Percentiles rank a stretch among this genome's conserved stretches.
phyloP scores from a whole-genome alignment of 2,888 invertebrate species.

The Lasioglossum oenotherae region DNA sequence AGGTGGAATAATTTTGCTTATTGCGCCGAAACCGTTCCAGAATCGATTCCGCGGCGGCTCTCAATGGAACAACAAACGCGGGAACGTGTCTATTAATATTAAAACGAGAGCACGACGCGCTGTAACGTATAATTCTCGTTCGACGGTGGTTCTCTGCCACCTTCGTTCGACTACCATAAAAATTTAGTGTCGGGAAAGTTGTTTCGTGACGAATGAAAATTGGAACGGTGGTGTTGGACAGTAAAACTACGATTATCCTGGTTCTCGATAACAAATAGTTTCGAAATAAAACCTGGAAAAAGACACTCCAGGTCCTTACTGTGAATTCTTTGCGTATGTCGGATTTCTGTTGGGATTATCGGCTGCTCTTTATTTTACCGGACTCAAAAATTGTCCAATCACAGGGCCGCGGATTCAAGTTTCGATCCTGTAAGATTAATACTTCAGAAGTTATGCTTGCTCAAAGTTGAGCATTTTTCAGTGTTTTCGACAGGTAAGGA shows the following conservation, averaged over 20 bases:
- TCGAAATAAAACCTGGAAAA: background rate
- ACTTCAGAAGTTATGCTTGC: no score
- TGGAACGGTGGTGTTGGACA: background rate
- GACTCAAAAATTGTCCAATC: no score
- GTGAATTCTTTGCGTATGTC: background rate
- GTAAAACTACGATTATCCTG: background rate
- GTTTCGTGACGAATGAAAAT: slow-evolving; percentile 7
- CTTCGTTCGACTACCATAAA: background rate
- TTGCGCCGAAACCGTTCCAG: slow-evolving; percentile 24
- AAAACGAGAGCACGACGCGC: slow-evolving; percentile 16
- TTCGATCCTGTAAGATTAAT: no score
- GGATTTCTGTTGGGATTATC: background rate
- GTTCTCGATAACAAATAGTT: background rate
- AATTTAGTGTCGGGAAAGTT: background rate
- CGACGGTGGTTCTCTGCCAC: background rate
- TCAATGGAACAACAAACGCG: slow-evolving; percentile 15
- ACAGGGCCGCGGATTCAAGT: no score
- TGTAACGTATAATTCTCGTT: slow-evolving; percentile 2
- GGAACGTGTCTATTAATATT: slow-evolving; percentile 24
- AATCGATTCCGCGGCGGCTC: slow-evolving; percentile 28
- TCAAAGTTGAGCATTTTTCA: no score
- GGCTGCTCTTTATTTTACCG: no score
- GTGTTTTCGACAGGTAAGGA: no score
- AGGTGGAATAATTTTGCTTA: slow-evolving; percentile 43
- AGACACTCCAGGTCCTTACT: background rate